These are phyloP conservation scores for Astreopora myriophthalma DNA, from an alignment of 64 coral and sea anemone genomes.

Conservation along the genomic window DNA sequence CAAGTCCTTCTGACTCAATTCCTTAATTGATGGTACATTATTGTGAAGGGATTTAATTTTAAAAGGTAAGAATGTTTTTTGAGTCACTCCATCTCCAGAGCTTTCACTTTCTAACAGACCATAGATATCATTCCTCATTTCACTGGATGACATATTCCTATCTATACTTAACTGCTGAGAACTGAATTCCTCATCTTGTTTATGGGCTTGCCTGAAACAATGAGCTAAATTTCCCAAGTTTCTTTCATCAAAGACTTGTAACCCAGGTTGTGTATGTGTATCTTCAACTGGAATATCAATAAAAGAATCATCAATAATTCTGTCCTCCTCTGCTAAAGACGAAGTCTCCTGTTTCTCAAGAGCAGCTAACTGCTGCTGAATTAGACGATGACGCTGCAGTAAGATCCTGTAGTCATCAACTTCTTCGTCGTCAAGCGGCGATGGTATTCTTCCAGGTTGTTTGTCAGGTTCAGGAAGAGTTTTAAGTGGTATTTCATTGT, in stretches of 20 bases:
- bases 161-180: not conserved
- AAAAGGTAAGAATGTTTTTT: conserved; percentile 78
- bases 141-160: not conserved
- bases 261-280: not conserved
- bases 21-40: conserved; percentile 75
- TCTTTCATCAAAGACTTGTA: not conserved
- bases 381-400: conserved; percentile 78
- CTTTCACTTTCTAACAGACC: not conserved
- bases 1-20: conserved; percentile 72
- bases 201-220: not conserved
- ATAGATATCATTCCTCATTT: not conserved
- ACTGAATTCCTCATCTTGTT: not conserved
- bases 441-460: not conserved
- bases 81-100: not conserved
- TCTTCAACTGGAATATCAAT: conserved; percentile 84
- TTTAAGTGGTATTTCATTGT: not conserved
- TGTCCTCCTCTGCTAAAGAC: conserved; percentile 55
- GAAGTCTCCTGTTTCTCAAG: conserved; percentile 83
- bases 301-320: conserved; percentile 89
- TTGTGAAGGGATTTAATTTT: conserved; percentile 71
- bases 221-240: not conserved
- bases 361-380: conserved; percentile 81
- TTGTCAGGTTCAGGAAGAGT: not conserved
- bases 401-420: conserved; percentile 79
- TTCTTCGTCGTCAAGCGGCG: conserved; percentile 29